phyloP scores from a whole-genome alignment of 2,888 invertebrate species.

The Diarsia brunnea region DNA sequence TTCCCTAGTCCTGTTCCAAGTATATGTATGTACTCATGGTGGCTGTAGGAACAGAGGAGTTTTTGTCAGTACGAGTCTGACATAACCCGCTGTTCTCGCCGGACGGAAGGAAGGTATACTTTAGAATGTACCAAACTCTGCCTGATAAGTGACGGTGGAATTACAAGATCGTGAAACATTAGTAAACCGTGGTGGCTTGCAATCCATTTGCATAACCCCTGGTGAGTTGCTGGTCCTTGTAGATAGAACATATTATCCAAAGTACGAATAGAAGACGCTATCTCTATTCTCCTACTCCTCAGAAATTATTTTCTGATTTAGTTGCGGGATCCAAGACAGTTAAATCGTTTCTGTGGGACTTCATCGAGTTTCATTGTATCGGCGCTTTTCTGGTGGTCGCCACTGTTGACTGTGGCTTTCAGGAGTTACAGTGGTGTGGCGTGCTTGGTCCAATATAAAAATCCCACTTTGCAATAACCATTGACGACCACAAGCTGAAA shows the following conservation, averaged over 20 bases:
- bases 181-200: neutral
- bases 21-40: neutral
- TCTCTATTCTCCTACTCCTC: neutral
- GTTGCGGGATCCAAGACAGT: too few species aligned
- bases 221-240: neutral
- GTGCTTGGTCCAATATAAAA: too few species aligned
- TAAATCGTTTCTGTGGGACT: too few species aligned
- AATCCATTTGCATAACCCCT: neutral
- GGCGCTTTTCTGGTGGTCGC: too few species aligned
- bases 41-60: neutral
- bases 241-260: too few species aligned
- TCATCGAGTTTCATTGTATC: too few species aligned
- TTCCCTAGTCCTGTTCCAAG: neutral
- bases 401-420: too few species aligned
- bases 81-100: neutral
- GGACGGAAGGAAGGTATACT: neutral
- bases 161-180: neutral
- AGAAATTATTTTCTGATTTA: too few species aligned
- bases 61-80: neutral
- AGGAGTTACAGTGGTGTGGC: too few species aligned
- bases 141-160: neutral
- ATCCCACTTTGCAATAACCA: neutral
- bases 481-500: neutral
- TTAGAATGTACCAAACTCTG: neutral
- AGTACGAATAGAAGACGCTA: neutral